A percentile compares a stretch with the other conserved stretches of the same genome.
Conservation (phyloP, 2,888 invertebrate genomes). For the Aspidiotus destructor region DNA sequence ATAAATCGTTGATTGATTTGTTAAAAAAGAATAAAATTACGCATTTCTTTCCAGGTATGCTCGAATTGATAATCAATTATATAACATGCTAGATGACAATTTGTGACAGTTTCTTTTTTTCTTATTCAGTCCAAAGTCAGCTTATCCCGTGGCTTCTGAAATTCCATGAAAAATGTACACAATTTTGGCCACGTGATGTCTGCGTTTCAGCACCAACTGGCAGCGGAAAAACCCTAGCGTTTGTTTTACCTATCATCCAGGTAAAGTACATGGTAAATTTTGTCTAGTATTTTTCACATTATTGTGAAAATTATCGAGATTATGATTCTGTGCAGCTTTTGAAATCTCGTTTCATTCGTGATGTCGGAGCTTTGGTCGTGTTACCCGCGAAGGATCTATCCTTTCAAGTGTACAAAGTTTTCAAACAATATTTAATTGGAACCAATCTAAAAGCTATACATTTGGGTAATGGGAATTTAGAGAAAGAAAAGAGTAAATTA, state of each 20-base stretch:
- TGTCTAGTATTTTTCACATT: constrained; percentile 36
- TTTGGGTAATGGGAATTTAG: constrained; percentile 45
- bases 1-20: constrained; percentile 51
- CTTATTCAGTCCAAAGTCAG: constrained; percentile 56
- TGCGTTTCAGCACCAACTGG: constrained; percentile 97
- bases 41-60: constrained; percentile 67
- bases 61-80: constrained; percentile 10
- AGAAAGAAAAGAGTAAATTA: constrained; percentile 33
- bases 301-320: background rate
- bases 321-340: constrained; percentile 46
- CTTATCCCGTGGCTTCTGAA: constrained; percentile 67
- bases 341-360: constrained; percentile 52
- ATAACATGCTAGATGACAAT: no score
- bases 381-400: constrained; percentile 89
- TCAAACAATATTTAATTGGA: constrained; percentile 57
- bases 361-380: constrained; percentile 75
- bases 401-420: constrained; percentile 74
- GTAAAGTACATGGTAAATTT: constrained; percentile 40
- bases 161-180: constrained; percentile 51
- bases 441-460: constrained; percentile 61
- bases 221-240: constrained; percentile 92
- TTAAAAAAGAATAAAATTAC: constrained; percentile 61
- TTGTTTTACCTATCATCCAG: constrained; percentile 83
- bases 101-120: no score
- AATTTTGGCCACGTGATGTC: constrained; percentile 70